Conservation (phyloP, 2,888 invertebrate genomes). For the Oxyteleia sp. region DNA sequence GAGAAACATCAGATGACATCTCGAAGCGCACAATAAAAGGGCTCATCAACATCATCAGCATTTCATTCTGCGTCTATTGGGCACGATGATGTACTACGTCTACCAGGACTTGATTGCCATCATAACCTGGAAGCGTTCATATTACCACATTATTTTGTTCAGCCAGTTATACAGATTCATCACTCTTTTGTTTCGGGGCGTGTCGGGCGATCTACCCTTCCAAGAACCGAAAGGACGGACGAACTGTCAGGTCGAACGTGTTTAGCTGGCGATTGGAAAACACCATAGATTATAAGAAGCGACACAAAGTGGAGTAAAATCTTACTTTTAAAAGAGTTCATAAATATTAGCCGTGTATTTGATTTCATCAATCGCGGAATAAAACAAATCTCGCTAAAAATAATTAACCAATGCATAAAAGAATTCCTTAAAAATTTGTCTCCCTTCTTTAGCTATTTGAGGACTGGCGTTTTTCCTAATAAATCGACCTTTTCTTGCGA, state of each 20-base stretch:
- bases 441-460: no score
- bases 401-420: conserved; percentile 43
- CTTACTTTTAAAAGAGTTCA: conserved; percentile 63
- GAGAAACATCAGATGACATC: conserved; percentile 26
- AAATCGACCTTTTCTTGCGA: no score
- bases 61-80: conserved; percentile 52
- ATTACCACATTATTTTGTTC: conserved; percentile 80
- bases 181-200: conserved; percentile 80
- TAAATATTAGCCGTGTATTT: conserved; percentile 63
- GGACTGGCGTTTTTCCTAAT: no score
- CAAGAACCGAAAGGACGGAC: conserved; percentile 57
- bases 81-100: conserved; percentile 74
- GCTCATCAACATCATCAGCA: conserved; percentile 27
- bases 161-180: conserved; percentile 83
- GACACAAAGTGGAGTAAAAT: conserved; percentile 67
- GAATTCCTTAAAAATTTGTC: conserved; percentile 50
- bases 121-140: conserved; percentile 75
- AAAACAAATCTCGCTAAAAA: conserved; percentile 29
- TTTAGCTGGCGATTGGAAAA: conserved; percentile 66
- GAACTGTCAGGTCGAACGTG: conserved; percentile 52
- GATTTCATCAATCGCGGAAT: conserved; percentile 35
- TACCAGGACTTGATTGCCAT: conserved; percentile 75
- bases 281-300: conserved; percentile 57
- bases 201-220: conserved; percentile 70
- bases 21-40: conserved; percentile 12